These are phyloP conservation scores for Trachops cirrhosus DNA, from an alignment of 2,797 vertebrate species.

Conservation along the genomic window DNA sequence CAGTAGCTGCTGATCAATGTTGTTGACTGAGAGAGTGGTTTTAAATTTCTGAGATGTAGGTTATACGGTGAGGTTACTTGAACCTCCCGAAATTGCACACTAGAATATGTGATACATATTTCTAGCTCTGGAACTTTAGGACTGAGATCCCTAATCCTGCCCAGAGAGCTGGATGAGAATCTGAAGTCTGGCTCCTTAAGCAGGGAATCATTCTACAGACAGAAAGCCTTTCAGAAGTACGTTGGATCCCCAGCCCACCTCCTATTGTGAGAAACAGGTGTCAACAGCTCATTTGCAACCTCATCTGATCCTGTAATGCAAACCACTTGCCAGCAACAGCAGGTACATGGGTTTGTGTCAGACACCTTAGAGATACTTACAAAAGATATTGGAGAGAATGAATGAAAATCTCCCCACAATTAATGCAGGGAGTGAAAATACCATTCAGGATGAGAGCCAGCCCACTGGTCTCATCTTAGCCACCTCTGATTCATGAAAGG, in stretches of 20 bases:
- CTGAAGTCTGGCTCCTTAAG: neutral
- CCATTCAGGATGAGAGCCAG: neutral
- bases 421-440: neutral
- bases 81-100: neutral
- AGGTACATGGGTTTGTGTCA: neutral
- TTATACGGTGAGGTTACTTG: neutral
- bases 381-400: neutral
- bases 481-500: neutral
- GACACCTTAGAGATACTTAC: neutral
- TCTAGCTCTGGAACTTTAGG: neutral
- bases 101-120: neutral
- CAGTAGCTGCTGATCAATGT: neutral
- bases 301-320: neutral
- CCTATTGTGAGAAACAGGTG: neutral
- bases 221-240: neutral
- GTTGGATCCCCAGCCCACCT: neutral
- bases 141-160: neutral
- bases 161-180: neutral
- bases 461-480: neutral
- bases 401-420: neutral
- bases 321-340: neutral
- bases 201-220: neutral
- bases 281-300: neutral
- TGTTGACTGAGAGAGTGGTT: neutral
- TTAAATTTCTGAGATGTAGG: neutral